Evolutionary conservation across 1,140 invertebrate genomes (phyloP).

Genomic region (Eueides isabella): DNA sequence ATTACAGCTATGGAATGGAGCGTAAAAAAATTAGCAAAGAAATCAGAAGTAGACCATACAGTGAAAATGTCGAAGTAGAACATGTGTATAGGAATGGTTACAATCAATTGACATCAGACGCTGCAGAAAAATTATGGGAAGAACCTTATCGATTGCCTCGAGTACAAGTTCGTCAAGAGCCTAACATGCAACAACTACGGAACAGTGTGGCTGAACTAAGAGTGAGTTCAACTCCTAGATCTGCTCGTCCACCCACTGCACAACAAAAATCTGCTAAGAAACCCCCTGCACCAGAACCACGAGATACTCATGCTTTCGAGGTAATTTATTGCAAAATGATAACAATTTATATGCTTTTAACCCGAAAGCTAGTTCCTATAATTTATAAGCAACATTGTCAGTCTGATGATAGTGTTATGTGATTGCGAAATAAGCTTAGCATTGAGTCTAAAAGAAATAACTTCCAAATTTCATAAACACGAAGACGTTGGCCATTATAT

Average conservation of each 20-base stretch:
- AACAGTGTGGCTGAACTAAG: slow-evolving; percentile 69
- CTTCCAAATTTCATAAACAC: no score
- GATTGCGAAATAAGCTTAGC: no score
- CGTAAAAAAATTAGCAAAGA: slow-evolving; percentile 61
- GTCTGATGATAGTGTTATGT: neutral
- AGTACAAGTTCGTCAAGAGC: slow-evolving; percentile 68
- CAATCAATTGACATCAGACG: slow-evolving; percentile 56
- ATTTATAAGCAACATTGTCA: neutral
- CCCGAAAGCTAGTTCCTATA: neutral
- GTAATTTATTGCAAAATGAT: slow-evolving; percentile 43
- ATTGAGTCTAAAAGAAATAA: no score
- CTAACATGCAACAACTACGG: slow-evolving; percentile 61
- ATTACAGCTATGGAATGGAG: slow-evolving; percentile 63
- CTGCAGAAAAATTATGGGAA: slow-evolving; percentile 66
- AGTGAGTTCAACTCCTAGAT: slow-evolving; percentile 67
- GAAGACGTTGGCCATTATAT: no score
- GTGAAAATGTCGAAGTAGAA: slow-evolving; percentile 75
- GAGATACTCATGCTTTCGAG: slow-evolving; percentile 77
- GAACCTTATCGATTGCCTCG: slow-evolving; percentile 71
- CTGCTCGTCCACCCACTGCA: slow-evolving; percentile 61
- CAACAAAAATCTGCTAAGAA: slow-evolving; percentile 61
- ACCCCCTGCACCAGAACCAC: slow-evolving; percentile 73
- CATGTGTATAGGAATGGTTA: slow-evolving; percentile 70
- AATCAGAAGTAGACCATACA: slow-evolving; percentile 73
- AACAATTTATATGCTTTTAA: no score